phyloP scores from a whole-genome alignment of 2,113 vertebrate species.

The Lipophrys pholis region DNA sequence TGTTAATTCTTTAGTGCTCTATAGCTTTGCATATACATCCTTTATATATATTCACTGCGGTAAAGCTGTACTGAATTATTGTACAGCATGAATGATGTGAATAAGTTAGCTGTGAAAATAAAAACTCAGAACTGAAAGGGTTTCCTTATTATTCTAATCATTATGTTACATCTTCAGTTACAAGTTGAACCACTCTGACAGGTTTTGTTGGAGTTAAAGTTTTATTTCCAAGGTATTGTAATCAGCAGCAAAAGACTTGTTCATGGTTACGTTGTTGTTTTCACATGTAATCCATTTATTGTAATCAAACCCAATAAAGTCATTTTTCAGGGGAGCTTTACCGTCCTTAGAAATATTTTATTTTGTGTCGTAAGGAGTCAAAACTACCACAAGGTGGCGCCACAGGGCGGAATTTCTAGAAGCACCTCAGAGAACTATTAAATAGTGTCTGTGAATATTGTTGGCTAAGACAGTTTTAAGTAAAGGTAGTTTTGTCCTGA shows the following conservation, averaged over 20 bases:
- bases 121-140: background rate
- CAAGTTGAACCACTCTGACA: no score
- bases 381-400: conserved; percentile 55
- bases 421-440: accelerated
- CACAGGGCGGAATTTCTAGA: background rate
- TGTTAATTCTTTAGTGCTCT: conserved; percentile 2
- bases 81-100: conserved; percentile 34
- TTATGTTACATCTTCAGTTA: background rate
- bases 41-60: conserved; percentile 20
- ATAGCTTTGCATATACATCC: conserved; percentile 3
- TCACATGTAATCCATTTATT: background rate
- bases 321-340: background rate
- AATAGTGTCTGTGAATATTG: no score
- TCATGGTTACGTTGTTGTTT: background rate
- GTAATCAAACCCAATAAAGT: conserved; percentile 38
- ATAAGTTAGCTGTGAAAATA: conserved; percentile 13
- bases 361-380: conserved; percentile 4
- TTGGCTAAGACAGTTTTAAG: background rate
- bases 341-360: background rate
- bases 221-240: no score
- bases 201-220: no score
- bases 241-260: background rate
- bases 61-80: conserved; percentile 24
- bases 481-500: background rate
- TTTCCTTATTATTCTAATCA: background rate